Evolutionary conservation across 2,888 invertebrate genomes (phyloP), one percentile per base, ranked within the genome.

Genomic region (Zeuzera pyrina): DNA sequence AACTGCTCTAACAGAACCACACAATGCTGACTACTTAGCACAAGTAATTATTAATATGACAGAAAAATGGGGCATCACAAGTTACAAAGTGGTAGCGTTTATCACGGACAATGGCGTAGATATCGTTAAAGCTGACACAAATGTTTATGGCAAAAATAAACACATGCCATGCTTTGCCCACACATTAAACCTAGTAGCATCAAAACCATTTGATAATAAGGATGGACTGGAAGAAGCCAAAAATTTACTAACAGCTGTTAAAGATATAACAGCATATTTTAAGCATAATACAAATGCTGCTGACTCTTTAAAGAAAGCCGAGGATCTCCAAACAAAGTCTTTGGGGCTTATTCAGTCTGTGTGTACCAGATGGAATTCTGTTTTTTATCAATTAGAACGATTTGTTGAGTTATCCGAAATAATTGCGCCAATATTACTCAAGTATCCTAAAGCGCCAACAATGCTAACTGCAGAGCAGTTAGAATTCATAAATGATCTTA

Each of bases 381-480:
- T 45, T 45, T 47, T 33, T 48, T 45, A 47, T 34, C 41, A 42
- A 36, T 34, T 47, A 13, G 40, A 46, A 46, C 41, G 43, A 30
- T 47, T 43, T 42, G 36, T 47, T 36, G 34, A 42, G 26, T 42
- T 50, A 44, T 42, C 42, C n/a, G 45, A 42, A 42, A 47, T 39
- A 27, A 44, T 51, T 45, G 43, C 41, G 12, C 43, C 44, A 41
- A 47, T 51, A 45, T 42, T 47, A 41, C 36, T 51, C 27, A 41
- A 47, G 36, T 41, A 49, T 38, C 45, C 49, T 31, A 52, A 45
- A 43, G 45, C 47, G 2, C 47, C 49, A 31, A 35, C 52, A 39
- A 52, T 52, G 51, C 40, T 51, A 13, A 41, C 50, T 33, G 45
- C 44, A 39, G 24, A 34, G 29, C 43, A 49, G 30, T 36, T 52